Conservation (phyloP, 2,888 invertebrate species). For the Drosophila yooni region DNA sequence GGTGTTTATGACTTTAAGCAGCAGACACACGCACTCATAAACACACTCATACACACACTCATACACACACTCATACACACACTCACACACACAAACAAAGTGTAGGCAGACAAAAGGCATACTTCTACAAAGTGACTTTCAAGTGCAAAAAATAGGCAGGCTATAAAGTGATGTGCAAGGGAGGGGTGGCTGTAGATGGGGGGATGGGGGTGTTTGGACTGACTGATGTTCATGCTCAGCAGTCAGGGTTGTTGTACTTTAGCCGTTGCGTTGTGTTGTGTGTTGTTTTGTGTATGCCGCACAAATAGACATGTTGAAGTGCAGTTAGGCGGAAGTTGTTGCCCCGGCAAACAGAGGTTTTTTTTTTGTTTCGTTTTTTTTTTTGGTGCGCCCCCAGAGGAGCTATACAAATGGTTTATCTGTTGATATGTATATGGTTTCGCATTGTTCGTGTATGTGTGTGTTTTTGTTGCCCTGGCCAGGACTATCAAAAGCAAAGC, state of each 20-base stretch:
- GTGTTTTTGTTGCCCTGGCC: not conserved
- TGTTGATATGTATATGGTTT: slow-evolving; percentile 31
- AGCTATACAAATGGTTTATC: slow-evolving; percentile 43
- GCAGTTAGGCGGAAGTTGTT: slow-evolving; percentile 74
- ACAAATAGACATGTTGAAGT: slow-evolving; percentile 64
- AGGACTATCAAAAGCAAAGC: slow-evolving; percentile 7
- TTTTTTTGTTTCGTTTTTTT: slow-evolving; percentile 1
- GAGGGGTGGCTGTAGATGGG: too few species aligned
- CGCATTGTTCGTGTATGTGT: slow-evolving; percentile 22
- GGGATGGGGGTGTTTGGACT: slow-evolving; percentile 3
- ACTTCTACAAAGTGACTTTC: slow-evolving; percentile 61
- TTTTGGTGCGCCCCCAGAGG: slow-evolving; percentile 8
- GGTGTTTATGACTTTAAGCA: slow-evolving; percentile 75
- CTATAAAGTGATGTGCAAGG: slow-evolving; percentile 10
- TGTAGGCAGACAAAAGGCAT: slow-evolving; percentile 72
- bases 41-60: slow-evolving; percentile 5
- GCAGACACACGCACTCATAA: slow-evolving; percentile 24
- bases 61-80: slow-evolving; percentile 8
- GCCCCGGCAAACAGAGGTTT: slow-evolving; percentile 39
- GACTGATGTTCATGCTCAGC: slow-evolving; percentile 50
- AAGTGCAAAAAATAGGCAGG: slow-evolving; percentile 50
- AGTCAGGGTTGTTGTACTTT: slow-evolving; percentile 64
- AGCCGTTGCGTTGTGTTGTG: slow-evolving; percentile 50
- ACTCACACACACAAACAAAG: slow-evolving; percentile 12
- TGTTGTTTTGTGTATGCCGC: slow-evolving; percentile 28